Percentiles rank a stretch among this genome's conserved stretches.
phyloP scores from a whole-genome alignment of 2,113 vertebrate species.

The Melanotaenia duboulayi region DNA sequence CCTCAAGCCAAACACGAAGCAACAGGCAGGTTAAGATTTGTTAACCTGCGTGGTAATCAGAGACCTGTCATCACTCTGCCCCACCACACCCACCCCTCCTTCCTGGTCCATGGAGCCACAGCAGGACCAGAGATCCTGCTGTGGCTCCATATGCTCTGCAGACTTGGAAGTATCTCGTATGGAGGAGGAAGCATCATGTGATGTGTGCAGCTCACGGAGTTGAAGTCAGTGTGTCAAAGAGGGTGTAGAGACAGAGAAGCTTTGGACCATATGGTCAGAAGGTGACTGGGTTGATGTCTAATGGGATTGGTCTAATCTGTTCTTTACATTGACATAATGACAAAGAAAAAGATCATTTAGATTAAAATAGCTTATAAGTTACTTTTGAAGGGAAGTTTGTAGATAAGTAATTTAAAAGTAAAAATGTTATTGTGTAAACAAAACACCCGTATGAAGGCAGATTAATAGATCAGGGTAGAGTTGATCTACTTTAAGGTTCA shows the following conservation, averaged over 20 bases:
- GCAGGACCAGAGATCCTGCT: slow-evolving; percentile 28
- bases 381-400: background rate
- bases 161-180: slow-evolving; percentile 15
- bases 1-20: slow-evolving; percentile 25
- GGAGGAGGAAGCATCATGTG: background rate
- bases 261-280: slow-evolving; percentile 64
- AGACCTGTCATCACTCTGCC: slow-evolving; percentile 33
- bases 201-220: slow-evolving; percentile 4
- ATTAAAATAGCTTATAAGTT: background rate
- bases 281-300: slow-evolving; percentile 62
- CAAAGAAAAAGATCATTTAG: background rate
- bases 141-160: slow-evolving; percentile 52
- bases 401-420: background rate
- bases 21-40: slow-evolving; percentile 37
- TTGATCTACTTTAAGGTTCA: background rate
- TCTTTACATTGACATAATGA: slow-evolving; percentile 43
- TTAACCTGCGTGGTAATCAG: slow-evolving; percentile 38
- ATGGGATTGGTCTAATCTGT: slow-evolving; percentile 73
- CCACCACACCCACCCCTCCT: background rate
- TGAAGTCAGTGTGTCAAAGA: slow-evolving; percentile 56
- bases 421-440: background rate
- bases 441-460: background rate
- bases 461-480: slow-evolving; percentile 9
- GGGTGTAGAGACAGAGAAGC: slow-evolving; percentile 25
- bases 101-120: background rate